phyloP scores from a whole-genome alignment of 2,797 vertebrate species.

The Mus spretus region DNA sequence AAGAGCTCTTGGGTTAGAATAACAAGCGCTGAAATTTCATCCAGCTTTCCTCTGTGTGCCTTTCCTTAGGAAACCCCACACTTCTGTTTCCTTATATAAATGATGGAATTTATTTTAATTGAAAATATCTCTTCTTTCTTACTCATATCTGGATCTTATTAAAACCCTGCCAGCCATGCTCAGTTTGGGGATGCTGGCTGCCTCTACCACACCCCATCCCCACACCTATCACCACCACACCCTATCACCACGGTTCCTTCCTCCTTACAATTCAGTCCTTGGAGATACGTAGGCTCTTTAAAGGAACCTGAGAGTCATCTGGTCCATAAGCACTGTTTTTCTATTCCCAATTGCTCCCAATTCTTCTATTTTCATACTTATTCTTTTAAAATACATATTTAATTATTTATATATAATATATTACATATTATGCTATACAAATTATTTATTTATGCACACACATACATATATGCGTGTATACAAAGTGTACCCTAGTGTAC shows the following conservation, averaged over 20 bases:
- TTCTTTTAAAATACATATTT: not conserved
- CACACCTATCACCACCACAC: not conserved
- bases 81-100: slow-evolving; percentile 41
- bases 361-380: not conserved
- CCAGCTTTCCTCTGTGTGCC: not conserved
- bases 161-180: not conserved
- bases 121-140: slow-evolving; percentile 45
- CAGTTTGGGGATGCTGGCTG: not conserved
- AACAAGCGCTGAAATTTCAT: not conserved
- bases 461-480: not conserved
- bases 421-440: not conserved
- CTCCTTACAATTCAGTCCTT: not conserved
- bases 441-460: not conserved
- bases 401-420: not conserved
- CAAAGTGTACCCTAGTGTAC: not conserved
- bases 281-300: not conserved
- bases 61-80: slow-evolving; percentile 21
- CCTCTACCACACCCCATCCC: not conserved
- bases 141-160: slow-evolving; percentile 40
- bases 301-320: not conserved
- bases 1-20: slow-evolving; percentile 33
- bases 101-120: slow-evolving; percentile 28
- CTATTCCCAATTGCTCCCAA: not conserved
- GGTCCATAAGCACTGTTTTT: not conserved
- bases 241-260: not conserved